These are phyloP conservation scores for Penaeus vannamei DNA, from an alignment of 1,140 invertebrate species.

Conservation along the genomic window DNA sequence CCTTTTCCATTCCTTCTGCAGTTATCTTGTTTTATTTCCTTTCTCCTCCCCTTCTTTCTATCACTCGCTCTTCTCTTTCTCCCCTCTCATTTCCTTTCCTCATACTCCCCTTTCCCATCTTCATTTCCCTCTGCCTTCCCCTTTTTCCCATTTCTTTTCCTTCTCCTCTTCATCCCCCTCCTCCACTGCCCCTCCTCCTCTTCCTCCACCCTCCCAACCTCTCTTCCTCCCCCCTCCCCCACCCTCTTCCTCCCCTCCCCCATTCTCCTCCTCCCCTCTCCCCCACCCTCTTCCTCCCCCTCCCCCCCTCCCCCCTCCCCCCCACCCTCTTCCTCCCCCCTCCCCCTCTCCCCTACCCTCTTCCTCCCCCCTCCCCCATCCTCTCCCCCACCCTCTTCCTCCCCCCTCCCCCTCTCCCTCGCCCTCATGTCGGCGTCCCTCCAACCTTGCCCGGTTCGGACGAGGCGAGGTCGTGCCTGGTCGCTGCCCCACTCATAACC, in stretches of 20 bases:
- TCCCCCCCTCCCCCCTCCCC: neutral
- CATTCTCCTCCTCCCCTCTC: neutral
- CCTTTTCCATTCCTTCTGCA: too few species aligned
- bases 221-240: too few species aligned
- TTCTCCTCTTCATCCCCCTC: too few species aligned
- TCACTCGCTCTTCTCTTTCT: too few species aligned
- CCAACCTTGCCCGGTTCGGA: neutral
- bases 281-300: neutral
- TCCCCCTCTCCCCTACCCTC: neutral
- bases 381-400: neutral
- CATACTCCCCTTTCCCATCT: too few species aligned
- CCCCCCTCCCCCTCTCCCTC: neutral
- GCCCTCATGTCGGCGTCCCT: neutral
- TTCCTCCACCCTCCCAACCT: neutral
- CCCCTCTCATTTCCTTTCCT: too few species aligned
- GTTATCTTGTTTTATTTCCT: too few species aligned
- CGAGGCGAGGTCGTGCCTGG: slow-evolving; percentile 39
- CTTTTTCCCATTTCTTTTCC: too few species aligned
- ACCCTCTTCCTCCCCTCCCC: neutral
- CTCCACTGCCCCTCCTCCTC: too few species aligned
- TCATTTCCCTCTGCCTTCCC: too few species aligned
- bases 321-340: neutral
- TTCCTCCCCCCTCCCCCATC: neutral
- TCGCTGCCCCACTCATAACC: slow-evolving; percentile 57
- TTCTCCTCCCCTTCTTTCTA: too few species aligned